Conservation (phyloP, 2,113 vertebrate species). For the Prunella fulvescens region DNA sequence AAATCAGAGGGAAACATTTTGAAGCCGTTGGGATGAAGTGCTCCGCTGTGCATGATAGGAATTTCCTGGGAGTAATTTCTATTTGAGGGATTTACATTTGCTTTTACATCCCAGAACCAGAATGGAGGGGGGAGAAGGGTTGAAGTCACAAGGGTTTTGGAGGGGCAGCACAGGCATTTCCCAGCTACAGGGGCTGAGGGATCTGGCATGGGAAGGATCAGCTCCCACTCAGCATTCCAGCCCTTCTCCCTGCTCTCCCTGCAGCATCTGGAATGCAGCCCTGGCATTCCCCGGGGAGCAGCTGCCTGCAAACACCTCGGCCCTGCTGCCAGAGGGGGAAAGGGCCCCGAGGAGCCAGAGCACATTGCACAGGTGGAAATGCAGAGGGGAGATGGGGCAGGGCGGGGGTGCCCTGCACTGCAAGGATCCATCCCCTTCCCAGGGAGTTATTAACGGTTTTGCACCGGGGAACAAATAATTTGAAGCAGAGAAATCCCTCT, state of each 20-base stretch:
- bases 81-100: background rate
- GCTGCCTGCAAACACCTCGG: background rate
- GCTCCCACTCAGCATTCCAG: background rate
- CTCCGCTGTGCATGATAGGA: background rate
- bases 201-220: fast-evolving
- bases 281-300: fast-evolving
- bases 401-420: fast-evolving
- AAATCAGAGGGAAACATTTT: slow-evolving; percentile 32
- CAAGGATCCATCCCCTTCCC: background rate
- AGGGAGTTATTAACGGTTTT: background rate
- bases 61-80: slow-evolving; percentile 18
- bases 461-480: background rate
- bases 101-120: background rate
- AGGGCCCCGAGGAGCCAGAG: background rate
- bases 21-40: slow-evolving; percentile 16
- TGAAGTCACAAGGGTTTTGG: background rate
- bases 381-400: background rate
- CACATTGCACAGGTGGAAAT: fast-evolving
- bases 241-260: background rate
- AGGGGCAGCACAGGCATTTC: background rate
- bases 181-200: fast-evolving
- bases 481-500: background rate
- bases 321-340: background rate
- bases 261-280: background rate
- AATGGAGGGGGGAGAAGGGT: fast-evolving